These are phyloP conservation scores for Hyperoodon ampullatus DNA, from an alignment of 2,113 vertebrate genomes.

Conservation along the genomic window DNA sequence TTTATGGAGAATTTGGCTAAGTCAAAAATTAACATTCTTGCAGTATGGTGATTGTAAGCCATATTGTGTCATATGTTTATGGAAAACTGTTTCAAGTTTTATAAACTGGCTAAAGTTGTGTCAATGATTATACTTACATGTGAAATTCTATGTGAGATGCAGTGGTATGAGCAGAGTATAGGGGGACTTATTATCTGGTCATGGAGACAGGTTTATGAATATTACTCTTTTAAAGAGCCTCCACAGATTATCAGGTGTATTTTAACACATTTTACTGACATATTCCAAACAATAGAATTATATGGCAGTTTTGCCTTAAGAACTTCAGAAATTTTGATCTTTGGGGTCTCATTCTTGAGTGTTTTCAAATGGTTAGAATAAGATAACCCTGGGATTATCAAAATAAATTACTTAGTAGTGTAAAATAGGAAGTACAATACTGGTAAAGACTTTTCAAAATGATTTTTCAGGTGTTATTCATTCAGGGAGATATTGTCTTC, in stretches of 20 bases:
- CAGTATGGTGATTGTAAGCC: neutral
- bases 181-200: neutral
- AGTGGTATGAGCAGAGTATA: neutral
- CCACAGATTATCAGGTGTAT: neutral
- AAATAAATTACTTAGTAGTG: neutral
- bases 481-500: neutral
- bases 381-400: neutral
- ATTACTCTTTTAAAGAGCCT: neutral
- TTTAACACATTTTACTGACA: neutral
- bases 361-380: neutral
- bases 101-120: neutral
- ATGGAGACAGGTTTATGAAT: neutral
- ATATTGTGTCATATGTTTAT: neutral
- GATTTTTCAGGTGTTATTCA: neutral
- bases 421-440: neutral
- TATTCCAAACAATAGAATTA: fast-evolving
- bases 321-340: neutral
- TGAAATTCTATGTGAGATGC: neutral
- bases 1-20: neutral
- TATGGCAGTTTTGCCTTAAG: neutral
- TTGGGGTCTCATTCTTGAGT: neutral
- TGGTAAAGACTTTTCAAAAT: neutral
- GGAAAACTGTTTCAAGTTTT: neutral
- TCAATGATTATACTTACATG: neutral
- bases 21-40: neutral